Evolutionary conservation across 2,888 invertebrate species (phyloP).

Genomic region (Ariolimax columbianus): DNA sequence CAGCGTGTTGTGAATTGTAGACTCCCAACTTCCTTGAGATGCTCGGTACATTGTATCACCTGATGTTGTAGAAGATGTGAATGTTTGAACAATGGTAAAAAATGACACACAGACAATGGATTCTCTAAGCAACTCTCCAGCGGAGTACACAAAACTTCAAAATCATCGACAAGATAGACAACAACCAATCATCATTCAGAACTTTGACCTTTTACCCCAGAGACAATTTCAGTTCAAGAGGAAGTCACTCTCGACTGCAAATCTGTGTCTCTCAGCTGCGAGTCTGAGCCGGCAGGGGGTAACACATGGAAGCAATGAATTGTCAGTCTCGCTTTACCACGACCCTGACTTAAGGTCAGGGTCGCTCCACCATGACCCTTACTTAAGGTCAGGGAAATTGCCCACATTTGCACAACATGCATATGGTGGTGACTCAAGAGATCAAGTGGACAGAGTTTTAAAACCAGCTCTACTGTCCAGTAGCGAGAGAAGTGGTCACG

Average conservation of each 20-base stretch:
- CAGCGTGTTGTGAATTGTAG: too few species aligned
- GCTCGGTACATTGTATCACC: too few species aligned
- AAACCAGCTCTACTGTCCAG: neutral
- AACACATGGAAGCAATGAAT: neutral
- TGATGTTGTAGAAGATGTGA: too few species aligned
- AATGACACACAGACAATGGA: too few species aligned
- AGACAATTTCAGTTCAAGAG: conserved; percentile 31
- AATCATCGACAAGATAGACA: neutral
- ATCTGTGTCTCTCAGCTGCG: conserved; percentile 67
- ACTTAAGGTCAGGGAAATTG: neutral
- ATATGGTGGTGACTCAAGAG: neutral
- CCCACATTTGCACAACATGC: neutral
- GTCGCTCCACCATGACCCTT: neutral
- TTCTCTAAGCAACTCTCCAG: too few species aligned
- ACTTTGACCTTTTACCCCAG: conserved; percentile 30
- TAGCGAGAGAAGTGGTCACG: neutral
- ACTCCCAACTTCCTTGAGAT: too few species aligned
- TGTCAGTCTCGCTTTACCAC: neutral
- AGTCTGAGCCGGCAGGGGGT: conserved; percentile 49
- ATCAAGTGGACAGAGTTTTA: neutral
- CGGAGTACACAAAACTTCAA: too few species aligned
- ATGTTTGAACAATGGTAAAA: too few species aligned
- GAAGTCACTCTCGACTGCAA: conserved; percentile 63
- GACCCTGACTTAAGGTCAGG: too few species aligned
- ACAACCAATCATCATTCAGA: conserved; percentile 48